Evolutionary conservation across 2,113 vertebrate species (phyloP).

Genomic region (Pantherophis guttatus): DNA sequence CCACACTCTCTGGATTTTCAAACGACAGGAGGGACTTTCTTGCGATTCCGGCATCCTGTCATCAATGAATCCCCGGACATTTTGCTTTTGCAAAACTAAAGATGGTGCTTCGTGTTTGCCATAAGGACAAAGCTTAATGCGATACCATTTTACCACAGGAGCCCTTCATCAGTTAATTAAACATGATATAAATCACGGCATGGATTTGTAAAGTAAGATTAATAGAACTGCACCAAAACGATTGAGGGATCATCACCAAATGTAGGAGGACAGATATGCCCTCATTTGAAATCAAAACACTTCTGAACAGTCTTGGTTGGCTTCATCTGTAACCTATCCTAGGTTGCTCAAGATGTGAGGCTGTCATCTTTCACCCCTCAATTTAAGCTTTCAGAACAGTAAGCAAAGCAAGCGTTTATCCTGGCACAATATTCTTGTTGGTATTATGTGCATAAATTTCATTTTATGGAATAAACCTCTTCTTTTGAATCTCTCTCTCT

Average conservation of each 20-base stretch:
- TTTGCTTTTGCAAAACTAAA: slow-evolving; percentile 79
- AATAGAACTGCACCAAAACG: slow-evolving; percentile 73
- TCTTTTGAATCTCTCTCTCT: background rate
- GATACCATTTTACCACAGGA: slow-evolving; percentile 77
- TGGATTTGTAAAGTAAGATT: slow-evolving; percentile 81
- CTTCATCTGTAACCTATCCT: slow-evolving; percentile 79
- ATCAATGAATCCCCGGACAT: slow-evolving; percentile 80
- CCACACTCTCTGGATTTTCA: slow-evolving; percentile 85
- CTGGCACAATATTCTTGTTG: slow-evolving; percentile 69
- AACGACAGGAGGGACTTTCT: slow-evolving; percentile 86
- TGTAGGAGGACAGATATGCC: slow-evolving; percentile 76
- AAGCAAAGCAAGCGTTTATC: slow-evolving; percentile 80
- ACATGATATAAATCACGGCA: slow-evolving; percentile 80
- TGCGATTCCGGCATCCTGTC: slow-evolving; percentile 87
- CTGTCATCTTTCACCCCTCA: slow-evolving; percentile 82
- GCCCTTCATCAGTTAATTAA: slow-evolving; percentile 85
- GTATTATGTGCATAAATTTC: slow-evolving; percentile 74
- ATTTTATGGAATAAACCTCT: slow-evolving; percentile 51
- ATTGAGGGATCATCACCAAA: slow-evolving; percentile 68
- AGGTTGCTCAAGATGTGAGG: slow-evolving; percentile 72
- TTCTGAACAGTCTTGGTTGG: slow-evolving; percentile 77
- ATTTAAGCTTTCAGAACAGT: slow-evolving; percentile 75
- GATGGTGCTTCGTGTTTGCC: slow-evolving; percentile 79
- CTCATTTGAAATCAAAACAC: slow-evolving; percentile 75
- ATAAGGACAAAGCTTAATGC: slow-evolving; percentile 77